Conservation (phyloP, 2,888 invertebrate genomes). For the Archips crataeganus region DNA sequence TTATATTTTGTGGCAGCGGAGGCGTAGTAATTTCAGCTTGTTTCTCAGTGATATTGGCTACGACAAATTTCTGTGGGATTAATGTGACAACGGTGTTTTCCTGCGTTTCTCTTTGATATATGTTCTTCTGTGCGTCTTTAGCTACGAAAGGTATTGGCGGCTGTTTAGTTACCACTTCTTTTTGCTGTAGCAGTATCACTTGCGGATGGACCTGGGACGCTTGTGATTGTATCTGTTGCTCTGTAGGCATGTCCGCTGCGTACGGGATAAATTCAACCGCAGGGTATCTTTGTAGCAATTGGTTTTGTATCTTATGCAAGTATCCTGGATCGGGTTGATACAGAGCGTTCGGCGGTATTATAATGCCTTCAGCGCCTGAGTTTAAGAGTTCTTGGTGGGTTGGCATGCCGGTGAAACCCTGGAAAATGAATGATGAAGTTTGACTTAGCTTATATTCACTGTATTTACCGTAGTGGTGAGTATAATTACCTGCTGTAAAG, state of each 20-base stretch:
- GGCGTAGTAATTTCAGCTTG: constrained; percentile 58
- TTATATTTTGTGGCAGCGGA: constrained; percentile 60
- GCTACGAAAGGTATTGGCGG: constrained; percentile 59
- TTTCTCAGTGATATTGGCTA: constrained; percentile 63
- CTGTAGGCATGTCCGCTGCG: constrained; percentile 59
- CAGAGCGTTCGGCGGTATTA: constrained; percentile 73
- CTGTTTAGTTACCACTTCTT: constrained; percentile 65
- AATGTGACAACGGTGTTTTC: constrained; percentile 67
- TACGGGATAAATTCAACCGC: constrained; percentile 78
- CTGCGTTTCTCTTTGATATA: constrained; percentile 74
- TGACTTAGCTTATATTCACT: background rate
- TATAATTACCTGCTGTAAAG: constrained; percentile 56
- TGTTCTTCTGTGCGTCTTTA: constrained; percentile 63
- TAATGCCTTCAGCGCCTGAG: constrained; percentile 68
- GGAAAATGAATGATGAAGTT: constrained; percentile 41
- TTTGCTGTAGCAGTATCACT: constrained; percentile 62
- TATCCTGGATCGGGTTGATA: constrained; percentile 84
- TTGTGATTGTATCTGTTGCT: constrained; percentile 40
- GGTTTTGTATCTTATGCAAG: constrained; percentile 76
- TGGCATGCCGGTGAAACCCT: constrained; percentile 65
- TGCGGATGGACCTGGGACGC: constrained; percentile 47
- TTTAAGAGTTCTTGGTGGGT: constrained; percentile 68
- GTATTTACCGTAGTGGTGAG: background rate
- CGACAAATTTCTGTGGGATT: constrained; percentile 60
- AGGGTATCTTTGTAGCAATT: constrained; percentile 72